Base-by-base conservation (phyloP, 2,113 vertebrate genomes). In the Garra rufa region DNA sequence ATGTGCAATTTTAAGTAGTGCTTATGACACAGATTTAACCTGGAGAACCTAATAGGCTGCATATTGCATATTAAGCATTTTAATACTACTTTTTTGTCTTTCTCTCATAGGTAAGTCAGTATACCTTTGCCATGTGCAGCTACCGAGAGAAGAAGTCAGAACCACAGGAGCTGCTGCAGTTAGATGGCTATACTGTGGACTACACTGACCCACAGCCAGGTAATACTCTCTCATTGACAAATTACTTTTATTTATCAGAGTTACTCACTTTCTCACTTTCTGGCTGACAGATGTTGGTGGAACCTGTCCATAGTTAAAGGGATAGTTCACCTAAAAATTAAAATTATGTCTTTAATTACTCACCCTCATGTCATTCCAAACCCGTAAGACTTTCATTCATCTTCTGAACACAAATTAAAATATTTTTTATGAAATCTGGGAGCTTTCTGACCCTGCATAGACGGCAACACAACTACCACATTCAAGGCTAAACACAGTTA, bases 121-220 rank as follows among this genome's bases (percentile, higher is more conserved):
- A 99, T 89, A 99, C 98, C 0, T 99, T 99, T 91, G 98, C 98
- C 90, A 99, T 99, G 97, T 99, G 98, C 94, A 99, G 98, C 95
- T 99, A 99, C 91, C 95, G 98, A 90, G 98, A 99, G 95, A 99
- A 99, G 91, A 99, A 99, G 86, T 97, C 98, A 0, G 98, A 99
- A 87, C 97, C 98, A 30, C 98, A 99, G 92, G 98, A 99, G 85
- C 95, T 99, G 83, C 96, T 99, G 4, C 98, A 99, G 87, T 94
- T 99, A 76, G 98, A 99, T 1, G 98, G 98, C 77, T 99, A 99
- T 92, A 99, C 98, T 52, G 98, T 99, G 93, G 98, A 99, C 86
- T 99, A 99, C 94, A 99, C 98, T 0, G 98, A 99, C 94, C 98
- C 97, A 7, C 98, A 99, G 90, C 97, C 98, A 95, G 98, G 98